These are phyloP conservation scores for Trochalopteron elliotii DNA, from an alignment of 2,113 vertebrate species.

Conservation along the genomic window DNA sequence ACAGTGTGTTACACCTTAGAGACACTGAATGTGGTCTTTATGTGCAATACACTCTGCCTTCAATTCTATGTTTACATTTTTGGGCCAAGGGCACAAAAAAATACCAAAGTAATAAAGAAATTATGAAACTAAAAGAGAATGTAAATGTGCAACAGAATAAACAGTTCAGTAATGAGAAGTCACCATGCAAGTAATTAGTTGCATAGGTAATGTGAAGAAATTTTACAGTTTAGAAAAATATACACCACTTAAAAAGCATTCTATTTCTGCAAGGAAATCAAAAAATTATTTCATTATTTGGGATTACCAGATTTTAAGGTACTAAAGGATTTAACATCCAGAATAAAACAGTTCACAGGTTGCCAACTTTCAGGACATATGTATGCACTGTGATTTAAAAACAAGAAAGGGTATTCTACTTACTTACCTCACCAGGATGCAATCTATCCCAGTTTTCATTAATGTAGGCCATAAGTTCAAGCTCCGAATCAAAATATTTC, in stretches of 20 bases:
- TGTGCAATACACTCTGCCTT: not conserved
- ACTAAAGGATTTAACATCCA: not conserved
- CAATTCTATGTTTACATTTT: not conserved
- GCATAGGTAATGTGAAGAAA: not conserved
- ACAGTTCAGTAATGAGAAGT: not conserved
- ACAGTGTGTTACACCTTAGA: not conserved
- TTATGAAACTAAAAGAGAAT: not conserved
- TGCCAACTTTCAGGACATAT: not conserved
- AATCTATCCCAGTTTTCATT: slow-evolving; percentile 97
- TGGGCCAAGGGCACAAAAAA: not conserved
- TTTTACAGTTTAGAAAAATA: not conserved
- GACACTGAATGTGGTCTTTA: not conserved
- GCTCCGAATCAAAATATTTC: slow-evolving; percentile 98
- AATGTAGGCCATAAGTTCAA: slow-evolving; percentile 95
- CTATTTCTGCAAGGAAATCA: not conserved
- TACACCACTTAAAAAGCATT: not conserved
- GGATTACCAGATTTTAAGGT: not conserved
- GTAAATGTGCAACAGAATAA: not conserved
- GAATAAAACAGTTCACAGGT: not conserved
- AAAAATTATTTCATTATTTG: not conserved
- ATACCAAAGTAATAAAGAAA: not conserved
- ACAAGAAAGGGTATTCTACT: not conserved
- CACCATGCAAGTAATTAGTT: not conserved
- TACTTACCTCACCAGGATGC: slow-evolving; percentile 89
- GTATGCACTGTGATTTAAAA: not conserved